Base-by-base conservation (phyloP, 2,888 invertebrate genomes). In the Philereme transversata region DNA sequence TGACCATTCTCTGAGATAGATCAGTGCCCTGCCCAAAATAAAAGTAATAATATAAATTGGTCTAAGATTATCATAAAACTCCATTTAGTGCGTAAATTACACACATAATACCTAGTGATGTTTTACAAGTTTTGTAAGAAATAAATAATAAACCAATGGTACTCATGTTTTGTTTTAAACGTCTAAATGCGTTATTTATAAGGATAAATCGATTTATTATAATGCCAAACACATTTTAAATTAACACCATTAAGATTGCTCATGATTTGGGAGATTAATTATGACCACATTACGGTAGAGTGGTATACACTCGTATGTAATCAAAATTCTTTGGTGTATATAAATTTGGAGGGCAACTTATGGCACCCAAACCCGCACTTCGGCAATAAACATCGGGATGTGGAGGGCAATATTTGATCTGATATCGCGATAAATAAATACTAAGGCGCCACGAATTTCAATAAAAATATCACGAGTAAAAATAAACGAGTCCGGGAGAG, bases 391-490 rank as follows among this genome's bases (percentile, higher is more conserved):
- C 73, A 77, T 70, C 61, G 70, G 72, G 72, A 73, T 74, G 68
- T 69, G 64, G 77, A 74, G 70, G 67, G 76, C 72, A 79, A 78
- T 79, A 82, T 82, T 82, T 79, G 79, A 84, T 84, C 79, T 76
- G 80, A 82, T 82, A 86, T 79, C 71, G 70, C 69, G 78, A 76
- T 78, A 81, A 79, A 83, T 81, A 83, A 83, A 83, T 79, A 82
- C 78, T 75, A 62, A 75, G 74, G 71, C 75, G 76, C 79, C 77
- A 79, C 78, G 81, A 79, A 83, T 84, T 82, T 82, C 80, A 82
- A 83, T 82, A 82, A 83, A 83, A 86, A 83, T 83, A 82, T 82
- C 77, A 75, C 69, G 71, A 81, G 75, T 70, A 79, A 81, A 84
- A 87, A 87, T 85, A 86, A 86, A 86, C 80, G 82, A 78, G 72